Evolutionary conservation across 2,113 vertebrate genomes (phyloP), one percentile per base, ranked within the genome.

Genomic region (Microcebus murinus): DNA sequence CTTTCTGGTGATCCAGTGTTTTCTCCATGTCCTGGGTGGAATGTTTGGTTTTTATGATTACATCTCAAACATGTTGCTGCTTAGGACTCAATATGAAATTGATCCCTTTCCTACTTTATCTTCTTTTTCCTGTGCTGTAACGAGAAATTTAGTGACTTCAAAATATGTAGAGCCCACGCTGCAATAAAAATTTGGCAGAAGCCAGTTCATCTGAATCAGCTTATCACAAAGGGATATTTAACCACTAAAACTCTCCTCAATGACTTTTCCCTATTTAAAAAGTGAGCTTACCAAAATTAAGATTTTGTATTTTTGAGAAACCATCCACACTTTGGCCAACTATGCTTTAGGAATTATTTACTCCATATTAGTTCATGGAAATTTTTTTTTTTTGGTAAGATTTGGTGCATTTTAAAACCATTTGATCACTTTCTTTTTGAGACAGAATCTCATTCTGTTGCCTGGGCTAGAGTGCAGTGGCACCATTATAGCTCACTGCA

Each of bases 41-140:
- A 88, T 74, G 87, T 39, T 91, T n/a, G 31, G 45, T 86, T 71
- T 88, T 86, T 52, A 45, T 67, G 59, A 73, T 59, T 93, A 87
- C 82, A 65, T 93, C 82, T 87, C 76, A 96, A 67, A 88, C 57
- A 71, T 81, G 52, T 65, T 82, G 82, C 77, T 96, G 86, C 73
- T 84, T 95, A 84, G 65, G 68, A 88, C 45, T 45, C 21, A 92
- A 76, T 93, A 34, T 59, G 59, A 93, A 88, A 94, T 2, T 50
- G 63, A 85, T 85, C 29, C 65, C 86, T 68, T 65, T 84, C 89
- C 71, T 79, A 84, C 52, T 90, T 95, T 92, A 80, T 87, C 91
- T 92, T 86, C 76, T 84, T 91, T 87, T 81, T 92, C 89, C 82
- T 61, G 21, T 82, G 71, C 82, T 93, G 13, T 71, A 90, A 92